phyloP scores from a whole-genome alignment of 2,888 invertebrate species.

The Amphiduros pacificus region DNA sequence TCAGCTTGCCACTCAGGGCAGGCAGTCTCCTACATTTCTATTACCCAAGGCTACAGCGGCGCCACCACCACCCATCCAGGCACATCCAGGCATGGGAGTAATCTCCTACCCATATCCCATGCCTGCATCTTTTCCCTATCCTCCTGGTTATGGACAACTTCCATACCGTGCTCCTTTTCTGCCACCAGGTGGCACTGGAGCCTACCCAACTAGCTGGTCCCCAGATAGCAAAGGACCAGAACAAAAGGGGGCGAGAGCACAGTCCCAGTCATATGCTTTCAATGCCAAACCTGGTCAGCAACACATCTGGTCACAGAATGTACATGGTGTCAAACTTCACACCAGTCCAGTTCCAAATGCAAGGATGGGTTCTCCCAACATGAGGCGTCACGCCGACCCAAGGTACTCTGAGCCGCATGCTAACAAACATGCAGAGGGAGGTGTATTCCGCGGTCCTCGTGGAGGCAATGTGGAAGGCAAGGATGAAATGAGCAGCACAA shows the following conservation, averaged over 20 bases:
- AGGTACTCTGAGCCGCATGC: neutral
- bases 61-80: neutral
- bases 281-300: neutral
- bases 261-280: neutral
- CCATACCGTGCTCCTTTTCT: neutral
- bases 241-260: neutral
- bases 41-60: conserved; percentile 17
- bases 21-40: conserved; percentile 11
- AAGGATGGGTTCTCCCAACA: neutral
- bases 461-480: too few relatives aligned
- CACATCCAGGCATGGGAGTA: neutral
- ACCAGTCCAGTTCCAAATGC: too few relatives aligned
- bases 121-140: neutral
- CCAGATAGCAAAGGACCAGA: neutral
- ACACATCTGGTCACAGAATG: neutral
- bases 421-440: neutral
- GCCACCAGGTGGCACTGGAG: neutral
- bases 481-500: neutral
- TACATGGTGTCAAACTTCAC: too few relatives aligned
- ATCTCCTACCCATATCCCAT: neutral
- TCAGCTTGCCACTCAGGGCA: neutral
- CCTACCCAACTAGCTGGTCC: neutral
- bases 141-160: neutral
- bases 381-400: neutral
- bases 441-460: neutral